phyloP scores from a whole-genome alignment of 2,888 invertebrate genomes.

The Ecdyonurus torrentis region DNA sequence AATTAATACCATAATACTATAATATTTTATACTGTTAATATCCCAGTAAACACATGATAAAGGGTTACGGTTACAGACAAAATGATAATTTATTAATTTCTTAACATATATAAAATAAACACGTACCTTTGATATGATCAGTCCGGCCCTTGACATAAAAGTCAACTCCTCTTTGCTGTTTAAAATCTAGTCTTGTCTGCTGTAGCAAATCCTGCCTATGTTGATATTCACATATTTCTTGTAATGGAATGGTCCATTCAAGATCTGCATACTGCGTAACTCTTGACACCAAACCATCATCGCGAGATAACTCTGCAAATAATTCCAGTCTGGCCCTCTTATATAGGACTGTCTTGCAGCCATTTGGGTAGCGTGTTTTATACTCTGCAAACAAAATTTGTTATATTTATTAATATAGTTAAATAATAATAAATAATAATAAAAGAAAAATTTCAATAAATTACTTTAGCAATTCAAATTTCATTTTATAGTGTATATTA shows the following conservation, averaged over 20 bases:
- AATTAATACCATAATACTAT: too few species aligned
- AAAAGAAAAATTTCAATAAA: not conserved
- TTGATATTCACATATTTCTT: conserved; percentile 40
- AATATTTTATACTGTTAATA: too few species aligned
- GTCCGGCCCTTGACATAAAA: conserved; percentile 44
- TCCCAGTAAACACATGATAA: too few species aligned
- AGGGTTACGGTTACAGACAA: too few species aligned
- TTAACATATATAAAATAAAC: too few species aligned
- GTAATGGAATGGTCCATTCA: conserved; percentile 29
- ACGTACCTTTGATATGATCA: conserved; percentile 52
- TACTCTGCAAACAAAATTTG: conserved; percentile 29
- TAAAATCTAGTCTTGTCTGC: conserved; percentile 34
- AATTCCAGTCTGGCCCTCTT: conserved; percentile 59
- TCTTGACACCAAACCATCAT: conserved; percentile 51
- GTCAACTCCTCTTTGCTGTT: conserved; percentile 36
- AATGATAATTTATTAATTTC: too few species aligned
- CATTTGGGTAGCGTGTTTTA: conserved; percentile 55
- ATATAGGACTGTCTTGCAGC: conserved; percentile 46
- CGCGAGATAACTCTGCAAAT: conserved; percentile 56
- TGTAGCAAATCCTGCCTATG: conserved; percentile 48
- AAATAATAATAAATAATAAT: not conserved
- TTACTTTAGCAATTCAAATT: too few species aligned
- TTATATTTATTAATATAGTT: too few species aligned
- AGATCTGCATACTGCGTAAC: conserved; percentile 43
- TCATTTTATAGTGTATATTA: too few species aligned